These are phyloP conservation scores for Apis dorsata DNA, from an alignment of 1,140 invertebrate genomes.

Conservation along the genomic window DNA sequence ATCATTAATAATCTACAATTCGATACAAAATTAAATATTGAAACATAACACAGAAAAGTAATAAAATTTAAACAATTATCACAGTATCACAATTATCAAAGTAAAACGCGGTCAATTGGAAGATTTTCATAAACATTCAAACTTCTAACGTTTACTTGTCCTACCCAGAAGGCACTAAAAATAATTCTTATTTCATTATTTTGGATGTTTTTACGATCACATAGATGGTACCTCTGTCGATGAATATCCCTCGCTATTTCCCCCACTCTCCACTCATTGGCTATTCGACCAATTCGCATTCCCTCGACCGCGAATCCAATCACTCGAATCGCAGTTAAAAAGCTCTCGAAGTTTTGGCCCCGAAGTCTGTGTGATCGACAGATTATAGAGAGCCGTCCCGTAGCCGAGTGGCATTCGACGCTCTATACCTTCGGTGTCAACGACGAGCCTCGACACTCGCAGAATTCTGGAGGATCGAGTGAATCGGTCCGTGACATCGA, in stretches of 20 bases:
- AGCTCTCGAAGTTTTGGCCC: constrained; percentile 33
- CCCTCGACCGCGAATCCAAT: constrained; percentile 33
- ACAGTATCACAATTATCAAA: too few species aligned
- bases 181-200: constrained; percentile 6
- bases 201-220: not conserved
- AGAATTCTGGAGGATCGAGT: constrained; percentile 54
- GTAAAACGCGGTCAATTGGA: not conserved
- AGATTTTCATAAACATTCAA: not conserved
- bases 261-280: not conserved
- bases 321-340: constrained; percentile 39
- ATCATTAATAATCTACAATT: too few species aligned
- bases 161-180: not conserved
- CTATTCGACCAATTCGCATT: not conserved
- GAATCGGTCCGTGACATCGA: constrained; percentile 37
- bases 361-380: constrained; percentile 48
- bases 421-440: constrained; percentile 39
- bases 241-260: not conserved
- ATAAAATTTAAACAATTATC: not conserved
- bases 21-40: too few species aligned
- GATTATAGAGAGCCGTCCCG: constrained; percentile 54
- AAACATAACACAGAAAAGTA: too few species aligned
- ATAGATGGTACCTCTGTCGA: not conserved
- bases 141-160: not conserved
- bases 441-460: constrained; percentile 41
- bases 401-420: constrained; percentile 51